A percentile compares a stretch with the other conserved stretches of the same genome.
Conservation (phyloP, 2,797 vertebrate species). For the Myioborus melanocephalus region DNA sequence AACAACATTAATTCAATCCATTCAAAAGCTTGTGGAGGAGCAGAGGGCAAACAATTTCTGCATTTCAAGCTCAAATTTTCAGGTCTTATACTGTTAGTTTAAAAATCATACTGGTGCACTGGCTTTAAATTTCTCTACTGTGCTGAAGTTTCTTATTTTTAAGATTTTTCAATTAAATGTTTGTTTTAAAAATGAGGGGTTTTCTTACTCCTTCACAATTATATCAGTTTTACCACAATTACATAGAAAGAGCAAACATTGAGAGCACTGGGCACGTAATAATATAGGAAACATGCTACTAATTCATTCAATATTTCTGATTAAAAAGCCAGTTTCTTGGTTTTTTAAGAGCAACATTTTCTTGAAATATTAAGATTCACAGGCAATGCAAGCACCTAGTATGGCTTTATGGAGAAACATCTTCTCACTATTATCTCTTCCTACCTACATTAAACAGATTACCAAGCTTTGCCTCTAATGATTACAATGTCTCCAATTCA, state of each 20-base stretch:
- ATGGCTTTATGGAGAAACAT: not conserved
- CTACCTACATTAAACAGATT: not conserved
- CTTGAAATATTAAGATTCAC: not conserved
- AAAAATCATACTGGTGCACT: not conserved
- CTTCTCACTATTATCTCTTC: not conserved
- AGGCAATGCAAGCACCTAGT: not conserved
- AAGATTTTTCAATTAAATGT: not conserved
- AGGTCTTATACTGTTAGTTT: not conserved
- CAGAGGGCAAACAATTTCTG: not conserved
- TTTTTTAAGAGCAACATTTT: not conserved
- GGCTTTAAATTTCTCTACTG: not conserved
- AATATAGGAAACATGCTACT: not conserved
- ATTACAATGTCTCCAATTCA: not conserved
- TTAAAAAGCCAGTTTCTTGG: not conserved
- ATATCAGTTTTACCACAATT: not conserved
- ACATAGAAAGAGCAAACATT: fast-evolving
- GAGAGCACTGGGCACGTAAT: fast-evolving
- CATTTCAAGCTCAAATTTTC: not conserved
- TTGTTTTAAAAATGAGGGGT: not conserved
- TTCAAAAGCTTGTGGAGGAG: not conserved
- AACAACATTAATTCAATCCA: not conserved
- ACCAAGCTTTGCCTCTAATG: not conserved
- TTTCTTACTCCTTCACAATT: not conserved
- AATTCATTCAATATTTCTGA: not conserved
- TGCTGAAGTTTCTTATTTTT: not conserved